Conservation (phyloP, 2,113 vertebrate species). For the Erinaceus europaeus region DNA sequence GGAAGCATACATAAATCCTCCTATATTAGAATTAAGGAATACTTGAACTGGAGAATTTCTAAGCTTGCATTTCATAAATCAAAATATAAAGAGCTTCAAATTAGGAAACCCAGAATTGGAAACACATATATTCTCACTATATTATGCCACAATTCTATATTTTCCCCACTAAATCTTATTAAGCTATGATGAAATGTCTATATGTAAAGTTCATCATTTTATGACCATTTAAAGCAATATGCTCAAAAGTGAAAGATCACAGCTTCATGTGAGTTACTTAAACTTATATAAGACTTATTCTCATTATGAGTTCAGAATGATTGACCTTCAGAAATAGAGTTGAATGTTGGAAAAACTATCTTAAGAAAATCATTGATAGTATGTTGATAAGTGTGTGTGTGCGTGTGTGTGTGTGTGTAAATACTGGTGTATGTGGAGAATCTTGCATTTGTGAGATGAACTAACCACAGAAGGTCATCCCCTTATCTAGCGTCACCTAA, state of each 20-base stretch:
- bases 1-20: slow-evolving; percentile 26
- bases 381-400: too few species aligned
- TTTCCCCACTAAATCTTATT: neutral
- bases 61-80: slow-evolving; percentile 38
- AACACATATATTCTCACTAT: neutral
- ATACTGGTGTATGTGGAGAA: neutral
- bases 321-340: neutral
- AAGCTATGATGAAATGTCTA: neutral
- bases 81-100: slow-evolving; percentile 18
- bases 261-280: neutral
- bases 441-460: neutral
- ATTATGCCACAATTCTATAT: neutral
- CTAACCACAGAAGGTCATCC: neutral
- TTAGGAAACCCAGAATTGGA: slow-evolving; percentile 10
- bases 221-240: neutral
- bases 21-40: neutral
- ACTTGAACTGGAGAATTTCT: neutral
- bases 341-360: neutral
- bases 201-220: neutral
- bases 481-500: neutral
- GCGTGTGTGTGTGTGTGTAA: neutral
- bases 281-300: neutral
- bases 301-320: slow-evolving; percentile 14
- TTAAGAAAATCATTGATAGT: slow-evolving; percentile 12
- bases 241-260: neutral